phyloP scores from a whole-genome alignment of 1,140 invertebrate species.

The Brachionus calyciflorus region DNA sequence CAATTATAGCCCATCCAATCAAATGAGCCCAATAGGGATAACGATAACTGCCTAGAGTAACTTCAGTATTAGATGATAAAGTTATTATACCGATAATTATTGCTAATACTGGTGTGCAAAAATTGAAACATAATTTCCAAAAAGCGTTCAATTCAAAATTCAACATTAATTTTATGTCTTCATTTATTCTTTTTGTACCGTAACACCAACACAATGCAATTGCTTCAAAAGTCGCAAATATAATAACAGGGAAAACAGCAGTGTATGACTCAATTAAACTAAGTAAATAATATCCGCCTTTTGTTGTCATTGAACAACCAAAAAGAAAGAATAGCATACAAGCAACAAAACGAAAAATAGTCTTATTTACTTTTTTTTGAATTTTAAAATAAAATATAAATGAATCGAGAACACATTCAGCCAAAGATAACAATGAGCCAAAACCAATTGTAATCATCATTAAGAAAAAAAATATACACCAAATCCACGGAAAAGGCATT shows the following conservation, averaged over 20 bases:
- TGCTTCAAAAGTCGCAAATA: conserved; percentile 2
- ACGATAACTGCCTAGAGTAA: conserved; percentile 5
- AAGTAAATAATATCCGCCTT: conserved; percentile 43
- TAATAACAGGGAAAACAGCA: conserved; percentile 22
- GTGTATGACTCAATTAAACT: conserved; percentile 31
- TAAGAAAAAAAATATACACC: conserved; percentile 93
- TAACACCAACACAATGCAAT: conserved; percentile 45
- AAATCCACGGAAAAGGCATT: conserved; percentile 82
- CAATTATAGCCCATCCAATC: conserved; percentile 33
- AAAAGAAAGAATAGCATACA: conserved; percentile 39
- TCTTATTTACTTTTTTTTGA: conserved; percentile 18
- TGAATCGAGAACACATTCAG: conserved; percentile 41
- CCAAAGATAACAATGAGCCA: conserved; percentile 49
- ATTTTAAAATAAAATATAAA: conserved; percentile 22
- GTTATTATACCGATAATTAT: conserved; percentile 24
- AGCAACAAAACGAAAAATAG: background rate
- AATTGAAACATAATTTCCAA: conserved; percentile 43
- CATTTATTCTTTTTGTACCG: conserved; percentile 2
- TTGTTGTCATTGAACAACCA: conserved; percentile 32
- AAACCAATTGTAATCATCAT: conserved; percentile 89
- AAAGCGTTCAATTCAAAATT: conserved; percentile 19
- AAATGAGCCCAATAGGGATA: conserved; percentile 39
- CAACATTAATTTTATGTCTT: conserved; percentile 43
- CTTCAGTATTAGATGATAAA: background rate
- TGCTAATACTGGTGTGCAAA: conserved; percentile 44